Base-by-base conservation (phyloP, 2,113 vertebrate genomes). In the Misgurnus anguillicaudatus region DNA sequence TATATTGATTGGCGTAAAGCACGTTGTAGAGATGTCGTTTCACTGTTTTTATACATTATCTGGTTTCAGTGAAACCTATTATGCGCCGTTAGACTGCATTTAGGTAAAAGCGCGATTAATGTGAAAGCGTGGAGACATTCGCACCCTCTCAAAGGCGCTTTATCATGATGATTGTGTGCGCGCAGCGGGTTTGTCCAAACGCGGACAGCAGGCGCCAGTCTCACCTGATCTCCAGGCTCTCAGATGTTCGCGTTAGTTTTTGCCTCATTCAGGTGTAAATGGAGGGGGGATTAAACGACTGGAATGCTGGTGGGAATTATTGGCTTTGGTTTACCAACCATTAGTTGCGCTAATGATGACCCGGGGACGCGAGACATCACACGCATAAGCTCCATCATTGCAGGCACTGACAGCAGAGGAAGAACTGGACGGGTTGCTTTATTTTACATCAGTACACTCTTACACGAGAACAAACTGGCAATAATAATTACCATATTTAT, bases 101-200 rank as follows among this genome's bases (percentile, higher is more conserved):
- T 48, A n/a, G 24, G 24, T 31, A 31, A 31, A 24, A 55, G 48
- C 76, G 64, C 13, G n/a, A 79, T 79, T 45, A 48, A 72, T 63
- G 61, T 51, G 69, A 53, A 73, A 78, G n/a, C 55, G 76, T 42
- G 53, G 39, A 65, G 61, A 57, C 36, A 45, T 6, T 62, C 85
- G 78, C 81, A 85, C 84, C 86, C 87, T 84, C 21, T 82, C n/a
- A 80, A 70, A 67, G 61, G 81, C 68, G 85, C 84, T 85, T 89
- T 89, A 77, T 84, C 84, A 87, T 87, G 65, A 83, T 86, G 77
- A 83, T 85, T 91, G 88, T 85, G 89, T 71, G 57, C 7, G 55
- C 89, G 1, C 92, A 90, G 90, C 88, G 69, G 88, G 90, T 86
- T 88, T 92, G 90, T 92, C 87, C 83, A 91, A 92, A 92, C 91